phyloP scores from a whole-genome alignment of 2,888 invertebrate species.

The Orthosia incerta region DNA sequence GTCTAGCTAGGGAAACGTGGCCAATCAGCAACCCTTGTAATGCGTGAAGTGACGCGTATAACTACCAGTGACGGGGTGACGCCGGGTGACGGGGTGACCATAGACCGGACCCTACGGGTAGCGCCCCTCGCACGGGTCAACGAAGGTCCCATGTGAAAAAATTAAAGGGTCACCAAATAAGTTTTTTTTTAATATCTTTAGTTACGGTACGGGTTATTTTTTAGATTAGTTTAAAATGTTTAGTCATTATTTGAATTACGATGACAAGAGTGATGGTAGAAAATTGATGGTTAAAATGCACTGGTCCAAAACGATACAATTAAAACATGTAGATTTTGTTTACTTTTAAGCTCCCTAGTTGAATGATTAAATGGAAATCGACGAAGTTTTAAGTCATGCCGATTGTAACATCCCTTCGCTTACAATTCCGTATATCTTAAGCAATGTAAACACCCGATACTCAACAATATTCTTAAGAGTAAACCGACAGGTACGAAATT shows the following conservation, averaged over 20 bases:
- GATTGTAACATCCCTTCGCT: constrained; percentile 14
- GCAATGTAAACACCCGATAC: constrained; percentile 58
- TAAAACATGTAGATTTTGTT: background rate
- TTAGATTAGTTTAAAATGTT: constrained; percentile 37
- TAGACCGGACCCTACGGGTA: constrained; percentile 52
- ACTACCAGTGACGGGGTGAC: constrained; percentile 66
- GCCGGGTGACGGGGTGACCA: constrained; percentile 65
- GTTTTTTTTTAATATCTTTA: constrained; percentile 56
- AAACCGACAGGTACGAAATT: constrained; percentile 63
- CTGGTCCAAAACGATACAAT: background rate
- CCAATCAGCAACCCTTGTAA: constrained; percentile 71
- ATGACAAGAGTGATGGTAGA: background rate
- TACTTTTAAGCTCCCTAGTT: background rate
- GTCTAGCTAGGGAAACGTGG: constrained; percentile 61
- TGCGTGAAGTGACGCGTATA: constrained; percentile 72
- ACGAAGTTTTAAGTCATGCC: background rate
- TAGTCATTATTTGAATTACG: constrained; percentile 39
- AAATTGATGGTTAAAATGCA: constrained; percentile 13
- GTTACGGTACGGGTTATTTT: constrained; percentile 40
- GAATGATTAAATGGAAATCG: background rate
- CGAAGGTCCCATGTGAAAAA: constrained; percentile 54
- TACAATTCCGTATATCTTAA: constrained; percentile 51
- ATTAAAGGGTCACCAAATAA: constrained; percentile 58
- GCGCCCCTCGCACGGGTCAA: constrained; percentile 67
- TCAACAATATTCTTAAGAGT: constrained; percentile 63